Conservation (phyloP, 2,797 vertebrate species). For the Sebastes flavidus region DNA sequence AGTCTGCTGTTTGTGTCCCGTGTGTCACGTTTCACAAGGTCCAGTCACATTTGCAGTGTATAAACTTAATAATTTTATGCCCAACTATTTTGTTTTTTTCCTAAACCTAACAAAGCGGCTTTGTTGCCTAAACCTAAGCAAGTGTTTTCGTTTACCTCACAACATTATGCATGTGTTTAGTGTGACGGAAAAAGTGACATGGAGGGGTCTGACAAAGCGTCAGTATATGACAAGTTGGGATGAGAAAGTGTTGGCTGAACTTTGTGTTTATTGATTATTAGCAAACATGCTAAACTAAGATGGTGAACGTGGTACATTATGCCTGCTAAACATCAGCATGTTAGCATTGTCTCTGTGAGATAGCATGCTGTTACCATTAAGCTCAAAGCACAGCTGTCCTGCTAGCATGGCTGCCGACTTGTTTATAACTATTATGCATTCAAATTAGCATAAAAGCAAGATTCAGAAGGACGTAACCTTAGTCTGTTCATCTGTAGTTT, state of each 20-base stretch:
- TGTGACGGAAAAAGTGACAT: no score
- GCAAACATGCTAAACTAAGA: neutral
- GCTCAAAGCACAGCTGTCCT: neutral
- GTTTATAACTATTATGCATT: slow-evolving; percentile 1
- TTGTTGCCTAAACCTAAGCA: no score
- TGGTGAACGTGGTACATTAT: neutral
- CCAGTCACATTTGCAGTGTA: no score
- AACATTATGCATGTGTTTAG: no score
- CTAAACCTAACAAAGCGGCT: no score
- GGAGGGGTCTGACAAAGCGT: no score
- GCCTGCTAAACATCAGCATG: neutral
- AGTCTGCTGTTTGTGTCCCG: no score
- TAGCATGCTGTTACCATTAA: neutral
- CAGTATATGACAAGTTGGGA: no score
- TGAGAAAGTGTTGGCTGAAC: neutral
- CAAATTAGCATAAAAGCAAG: slow-evolving; percentile 26
- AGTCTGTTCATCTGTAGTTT: slow-evolving; percentile 46
- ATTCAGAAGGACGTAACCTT: slow-evolving; percentile 32
- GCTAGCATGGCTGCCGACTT: neutral
- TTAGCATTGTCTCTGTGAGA: neutral
- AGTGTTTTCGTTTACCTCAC: no score
- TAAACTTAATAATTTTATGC: no score
- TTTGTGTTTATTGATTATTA: neutral
- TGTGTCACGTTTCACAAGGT: no score
- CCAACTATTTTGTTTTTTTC: no score